Conservation (phyloP, 53 echinoderm and acorn worm species). For the Actinopyga echinites region DNA sequence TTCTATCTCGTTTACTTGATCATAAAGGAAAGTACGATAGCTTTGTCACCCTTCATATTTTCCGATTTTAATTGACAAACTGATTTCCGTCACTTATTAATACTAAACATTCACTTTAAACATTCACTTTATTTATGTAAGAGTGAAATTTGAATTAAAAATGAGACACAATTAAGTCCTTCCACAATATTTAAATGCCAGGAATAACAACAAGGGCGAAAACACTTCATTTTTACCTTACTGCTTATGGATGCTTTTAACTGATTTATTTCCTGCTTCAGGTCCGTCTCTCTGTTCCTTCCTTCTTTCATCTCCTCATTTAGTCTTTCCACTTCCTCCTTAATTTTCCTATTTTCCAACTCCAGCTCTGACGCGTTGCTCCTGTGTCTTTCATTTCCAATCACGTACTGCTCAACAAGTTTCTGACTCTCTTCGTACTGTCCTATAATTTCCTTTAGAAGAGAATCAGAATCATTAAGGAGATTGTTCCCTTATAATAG, state of each 20-base stretch:
- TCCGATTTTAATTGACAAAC: no score
- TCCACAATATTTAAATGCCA: no score
- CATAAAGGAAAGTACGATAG: no score
- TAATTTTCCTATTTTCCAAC: constrained; percentile 8
- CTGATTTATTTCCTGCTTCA: constrained; percentile 13
- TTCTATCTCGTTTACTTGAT: no score
- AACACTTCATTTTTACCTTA: neutral
- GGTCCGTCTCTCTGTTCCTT: neutral
- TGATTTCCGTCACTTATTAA: no score
- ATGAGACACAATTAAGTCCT: no score
- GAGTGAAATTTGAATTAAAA: no score
- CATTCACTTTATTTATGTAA: no score
- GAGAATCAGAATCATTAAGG: neutral
- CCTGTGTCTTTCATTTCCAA: neutral
- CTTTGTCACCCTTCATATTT: no score
- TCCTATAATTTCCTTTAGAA: neutral
- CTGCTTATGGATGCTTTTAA: neutral
- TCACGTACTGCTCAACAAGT: neutral
- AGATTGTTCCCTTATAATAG: no score
- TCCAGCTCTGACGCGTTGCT: neutral
- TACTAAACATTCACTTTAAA: no score
- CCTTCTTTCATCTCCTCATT: neutral
- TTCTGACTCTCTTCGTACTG: neutral
- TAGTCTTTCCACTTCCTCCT: neutral
- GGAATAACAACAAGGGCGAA: neutral